These are phyloP conservation scores for Zygaena filipendulae DNA, from an alignment of 2,888 invertebrate genomes.

Conservation along the genomic window DNA sequence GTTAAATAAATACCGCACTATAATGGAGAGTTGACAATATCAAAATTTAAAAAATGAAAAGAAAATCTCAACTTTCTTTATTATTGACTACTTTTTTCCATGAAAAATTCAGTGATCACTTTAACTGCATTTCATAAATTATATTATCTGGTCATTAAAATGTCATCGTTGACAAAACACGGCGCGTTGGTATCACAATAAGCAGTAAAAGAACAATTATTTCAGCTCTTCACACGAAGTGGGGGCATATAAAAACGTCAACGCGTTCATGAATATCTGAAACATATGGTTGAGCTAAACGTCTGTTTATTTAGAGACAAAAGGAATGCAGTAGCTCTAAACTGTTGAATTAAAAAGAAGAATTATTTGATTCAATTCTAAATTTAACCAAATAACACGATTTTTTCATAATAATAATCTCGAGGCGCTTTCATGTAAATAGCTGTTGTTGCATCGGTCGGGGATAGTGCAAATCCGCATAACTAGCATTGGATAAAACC, in stretches of 20 bases:
- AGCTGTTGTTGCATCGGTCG: too few species aligned
- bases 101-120: too few species aligned
- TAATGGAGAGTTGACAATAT: constrained; percentile 18
- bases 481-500: too few species aligned
- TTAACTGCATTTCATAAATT: too few species aligned
- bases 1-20: constrained; percentile 11
- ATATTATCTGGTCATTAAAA: constrained; percentile 39
- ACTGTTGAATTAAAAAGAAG: too few species aligned
- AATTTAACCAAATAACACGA: too few species aligned
- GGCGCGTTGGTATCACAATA: constrained; percentile 54
- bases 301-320: constrained; percentile 35
- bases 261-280: constrained; percentile 31
- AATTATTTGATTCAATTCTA: too few species aligned
- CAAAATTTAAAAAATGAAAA: constrained; percentile 15
- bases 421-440: too few species aligned
- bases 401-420: too few species aligned
- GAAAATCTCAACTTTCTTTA: constrained; percentile 1
- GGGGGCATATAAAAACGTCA: constrained; percentile 49
- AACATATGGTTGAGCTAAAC: constrained; percentile 38
- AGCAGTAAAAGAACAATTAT: constrained; percentile 52
- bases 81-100: too few species aligned
- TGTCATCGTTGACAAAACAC: constrained; percentile 48
- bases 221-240: constrained; percentile 49
- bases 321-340: too few species aligned
- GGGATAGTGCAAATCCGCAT: too few species aligned